Percentiles rank a stretch among this genome's conserved stretches.
Evolutionary conservation across 1,140 invertebrate genomes (phyloP).

Genomic region (Drosophila navojoa): DNA sequence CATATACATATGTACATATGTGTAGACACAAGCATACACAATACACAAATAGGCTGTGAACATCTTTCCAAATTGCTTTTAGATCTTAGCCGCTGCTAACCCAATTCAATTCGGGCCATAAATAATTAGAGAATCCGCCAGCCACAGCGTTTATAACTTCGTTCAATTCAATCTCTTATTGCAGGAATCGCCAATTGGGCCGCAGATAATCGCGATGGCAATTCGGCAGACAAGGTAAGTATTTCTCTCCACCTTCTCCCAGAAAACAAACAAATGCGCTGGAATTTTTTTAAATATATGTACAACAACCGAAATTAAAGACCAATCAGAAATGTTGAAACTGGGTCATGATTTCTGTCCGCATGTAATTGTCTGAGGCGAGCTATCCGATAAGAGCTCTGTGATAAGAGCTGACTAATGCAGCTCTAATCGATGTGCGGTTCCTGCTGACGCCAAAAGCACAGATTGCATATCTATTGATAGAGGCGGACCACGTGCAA

Average conservation of each 20-base stretch:
- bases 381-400: slow-evolving; percentile 40
- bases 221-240: slow-evolving; percentile 83
- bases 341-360: slow-evolving; percentile 35
- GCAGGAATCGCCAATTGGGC: slow-evolving; percentile 83
- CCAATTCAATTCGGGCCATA: slow-evolving; percentile 17
- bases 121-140: slow-evolving; percentile 7
- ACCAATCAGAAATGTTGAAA: slow-evolving; percentile 7
- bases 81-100: slow-evolving; percentile 15
- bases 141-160: slow-evolving; percentile 18
- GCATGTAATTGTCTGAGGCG: slow-evolving; percentile 9
- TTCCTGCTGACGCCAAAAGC: not conserved
- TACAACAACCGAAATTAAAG: slow-evolving; percentile 4
- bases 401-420: slow-evolving; percentile 51
- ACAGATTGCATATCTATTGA: not conserved
- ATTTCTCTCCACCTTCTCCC: not conserved
- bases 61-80: slow-evolving; percentile 44
- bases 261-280: not conserved
- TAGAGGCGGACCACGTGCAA: not conserved
- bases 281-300: slow-evolving; percentile 2
- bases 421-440: slow-evolving; percentile 56
- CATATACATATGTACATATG: not conserved
- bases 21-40: slow-evolving; percentile 2
- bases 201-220: slow-evolving; percentile 79
- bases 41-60: slow-evolving; percentile 31
- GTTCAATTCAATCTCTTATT: slow-evolving; percentile 52